These are phyloP conservation scores for Antigone vipio DNA, from an alignment of 2,113 vertebrate species.

Conservation along the genomic window DNA sequence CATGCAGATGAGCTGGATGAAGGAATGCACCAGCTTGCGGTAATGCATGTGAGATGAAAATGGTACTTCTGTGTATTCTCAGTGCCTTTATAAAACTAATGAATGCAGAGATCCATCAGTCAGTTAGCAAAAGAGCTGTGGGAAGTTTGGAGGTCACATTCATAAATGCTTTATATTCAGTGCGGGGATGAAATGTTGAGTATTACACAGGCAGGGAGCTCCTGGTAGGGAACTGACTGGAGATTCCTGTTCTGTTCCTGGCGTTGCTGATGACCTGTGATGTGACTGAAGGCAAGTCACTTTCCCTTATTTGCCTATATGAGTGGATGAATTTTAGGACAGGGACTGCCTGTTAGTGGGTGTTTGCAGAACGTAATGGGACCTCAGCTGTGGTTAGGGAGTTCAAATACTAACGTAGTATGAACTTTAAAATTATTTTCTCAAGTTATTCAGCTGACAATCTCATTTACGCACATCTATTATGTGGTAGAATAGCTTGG, in stretches of 20 bases:
- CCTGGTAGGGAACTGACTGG: neutral
- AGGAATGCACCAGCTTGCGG: neutral
- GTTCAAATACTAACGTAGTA: neutral
- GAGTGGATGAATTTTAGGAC: neutral
- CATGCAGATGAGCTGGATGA: slow-evolving; percentile 16
- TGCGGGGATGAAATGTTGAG: neutral
- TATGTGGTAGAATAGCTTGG: neutral
- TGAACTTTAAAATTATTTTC: neutral
- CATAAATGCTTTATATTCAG: slow-evolving; percentile 30
- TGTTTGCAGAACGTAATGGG: neutral
- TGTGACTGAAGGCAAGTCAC: neutral
- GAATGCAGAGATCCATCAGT: slow-evolving; percentile 6
- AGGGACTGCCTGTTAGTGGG: neutral
- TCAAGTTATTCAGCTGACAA: neutral
- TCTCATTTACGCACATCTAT: neutral
- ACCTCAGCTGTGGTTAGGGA: neutral
- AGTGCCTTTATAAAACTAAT: slow-evolving; percentile 46
- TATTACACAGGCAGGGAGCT: neutral
- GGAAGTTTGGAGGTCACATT: slow-evolving; percentile 52
- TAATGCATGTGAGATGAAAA: neutral
- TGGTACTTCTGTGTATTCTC: slow-evolving; percentile 16
- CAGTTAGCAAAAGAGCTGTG: neutral
- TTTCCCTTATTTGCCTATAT: neutral
- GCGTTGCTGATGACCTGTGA: neutral
- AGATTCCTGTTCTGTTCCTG: neutral